phyloP scores from a whole-genome alignment of 1,140 invertebrate genomes.

The Scaptomyza pallida region DNA sequence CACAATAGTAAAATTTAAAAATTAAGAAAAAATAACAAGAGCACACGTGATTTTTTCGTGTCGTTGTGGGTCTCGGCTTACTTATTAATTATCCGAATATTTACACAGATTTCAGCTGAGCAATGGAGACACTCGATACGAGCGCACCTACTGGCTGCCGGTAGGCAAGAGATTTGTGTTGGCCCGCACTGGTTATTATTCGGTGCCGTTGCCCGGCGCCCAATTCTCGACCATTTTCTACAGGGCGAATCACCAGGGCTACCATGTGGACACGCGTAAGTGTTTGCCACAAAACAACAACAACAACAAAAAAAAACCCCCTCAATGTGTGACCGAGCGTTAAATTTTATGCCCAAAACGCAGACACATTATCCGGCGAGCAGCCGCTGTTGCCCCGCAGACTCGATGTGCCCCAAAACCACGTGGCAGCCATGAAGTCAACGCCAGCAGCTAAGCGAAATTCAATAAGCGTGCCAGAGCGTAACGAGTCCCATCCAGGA shows the following conservation, averaged over 20 bases:
- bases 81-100: neutral
- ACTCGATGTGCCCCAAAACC: slow-evolving; percentile 54
- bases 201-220: slow-evolving; percentile 59
- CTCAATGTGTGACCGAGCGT: slow-evolving; percentile 20
- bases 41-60: no score
- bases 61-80: neutral
- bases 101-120: slow-evolving; percentile 58
- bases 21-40: no score
- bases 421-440: slow-evolving; percentile 8
- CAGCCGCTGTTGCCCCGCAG: slow-evolving; percentile 65
- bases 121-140: slow-evolving; percentile 76
- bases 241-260: slow-evolving; percentile 74
- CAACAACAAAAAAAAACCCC: neutral
- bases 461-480: slow-evolving; percentile 67
- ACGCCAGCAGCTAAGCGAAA: slow-evolving; percentile 57
- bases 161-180: slow-evolving; percentile 57
- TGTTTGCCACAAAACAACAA: slow-evolving; percentile 6
- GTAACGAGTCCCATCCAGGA: slow-evolving; percentile 47
- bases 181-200: slow-evolving; percentile 71
- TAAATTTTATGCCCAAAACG: slow-evolving; percentile 55
- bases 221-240: slow-evolving; percentile 68
- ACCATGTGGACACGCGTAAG: slow-evolving; percentile 69
- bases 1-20: no score
- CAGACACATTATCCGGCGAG: slow-evolving; percentile 66
- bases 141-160: slow-evolving; percentile 74